Evolutionary conservation across 2,888 invertebrate genomes (phyloP), one percentile per base, ranked within the genome.

Genomic region (Leptopterna dolabrata): DNA sequence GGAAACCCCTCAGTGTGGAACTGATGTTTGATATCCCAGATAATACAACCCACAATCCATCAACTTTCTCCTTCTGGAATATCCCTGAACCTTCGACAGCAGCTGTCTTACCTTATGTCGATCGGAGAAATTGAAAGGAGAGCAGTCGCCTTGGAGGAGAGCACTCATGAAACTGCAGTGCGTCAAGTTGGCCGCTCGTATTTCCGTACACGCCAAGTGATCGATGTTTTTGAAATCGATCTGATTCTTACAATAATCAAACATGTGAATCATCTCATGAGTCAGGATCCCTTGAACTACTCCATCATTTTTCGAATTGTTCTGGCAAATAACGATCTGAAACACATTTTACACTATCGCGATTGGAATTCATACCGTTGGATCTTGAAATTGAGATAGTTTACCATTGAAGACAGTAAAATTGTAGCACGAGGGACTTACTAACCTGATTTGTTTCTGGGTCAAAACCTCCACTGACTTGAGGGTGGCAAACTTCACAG

Each of bases 191-290:
- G 98, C 98, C 0, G 98, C 99, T 89, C 98, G 93, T 89, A 99
- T 96, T 93, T 99, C 99, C 0, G 98, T 97, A 91, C 99, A 99
- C 0, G 98, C 98, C 87, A 99, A 92, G 92, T 99, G 99, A 89
- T 98, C 96, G 89, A 97, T 93, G 91, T 98, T 97, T 90, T 94
- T 95, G 90, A 98, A 97, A 92, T 99, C 96, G 87, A 98, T 91
- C 76, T 98, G 94, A 89, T 97, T 96, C 71, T 95, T 94, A 91
- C 99, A 99, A 91, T 95, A 96, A 92, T 99, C 99, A 91, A 97
- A 98, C 97, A 98, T 98, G 91, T 99, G 99, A 76, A 98, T 95
- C 94, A 99, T 94, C 92, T 99, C 99, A 91, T 99, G 99, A 0
- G 96, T 95, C 70, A 99, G 91, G 0, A 97, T 96, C 29, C 95